A percentile compares a stretch with the other conserved stretches of the same genome.
These are phyloP conservation scores for Alsophila aescularia DNA, from an alignment of 2,888 invertebrate species.

Conservation along the genomic window DNA sequence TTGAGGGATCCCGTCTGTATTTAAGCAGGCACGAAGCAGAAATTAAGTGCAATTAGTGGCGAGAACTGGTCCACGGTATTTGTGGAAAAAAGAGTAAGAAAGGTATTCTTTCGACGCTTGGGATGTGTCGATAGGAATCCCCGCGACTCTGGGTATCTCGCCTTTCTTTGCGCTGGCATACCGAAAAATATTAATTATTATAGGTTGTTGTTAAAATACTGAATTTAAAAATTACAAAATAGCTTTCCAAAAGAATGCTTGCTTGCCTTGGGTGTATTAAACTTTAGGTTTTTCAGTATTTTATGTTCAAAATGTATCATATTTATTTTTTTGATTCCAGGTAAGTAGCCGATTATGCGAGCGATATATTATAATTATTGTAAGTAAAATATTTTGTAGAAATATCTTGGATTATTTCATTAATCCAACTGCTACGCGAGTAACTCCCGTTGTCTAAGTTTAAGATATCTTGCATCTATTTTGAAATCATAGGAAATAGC, in stretches of 20 bases:
- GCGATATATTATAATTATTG: background rate
- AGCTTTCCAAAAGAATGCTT: too few relatives aligned
- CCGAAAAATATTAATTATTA: background rate
- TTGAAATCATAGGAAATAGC: background rate
- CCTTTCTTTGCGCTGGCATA: conserved; percentile 25
- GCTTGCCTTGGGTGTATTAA: background rate
- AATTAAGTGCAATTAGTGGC: conserved; percentile 80
- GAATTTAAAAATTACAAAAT: background rate
- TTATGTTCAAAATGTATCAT: background rate
- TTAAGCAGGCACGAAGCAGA: conserved; percentile 76
- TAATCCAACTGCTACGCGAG: too few relatives aligned
- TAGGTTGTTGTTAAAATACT: background rate
- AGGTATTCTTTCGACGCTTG: conserved; percentile 61
- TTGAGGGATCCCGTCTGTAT: conserved; percentile 63
- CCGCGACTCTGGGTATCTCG: conserved; percentile 34
- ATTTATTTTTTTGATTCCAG: conserved; percentile 35
- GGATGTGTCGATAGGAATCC: conserved; percentile 70
- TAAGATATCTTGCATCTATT: conserved; percentile 30
- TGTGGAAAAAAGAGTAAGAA: conserved; percentile 60
- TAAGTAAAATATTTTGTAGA: conserved; percentile 3
- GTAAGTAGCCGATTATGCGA: conserved; percentile 34
- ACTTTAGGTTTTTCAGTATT: background rate
- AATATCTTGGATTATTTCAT: too few relatives aligned
- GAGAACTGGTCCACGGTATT: conserved; percentile 73
- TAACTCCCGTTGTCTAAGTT: too few relatives aligned